A percentile compares a stretch with the other conserved stretches of the same genome.
phyloP scores from a whole-genome alignment of 2,797 vertebrate genomes.

The Anisognathus igniventris region DNA sequence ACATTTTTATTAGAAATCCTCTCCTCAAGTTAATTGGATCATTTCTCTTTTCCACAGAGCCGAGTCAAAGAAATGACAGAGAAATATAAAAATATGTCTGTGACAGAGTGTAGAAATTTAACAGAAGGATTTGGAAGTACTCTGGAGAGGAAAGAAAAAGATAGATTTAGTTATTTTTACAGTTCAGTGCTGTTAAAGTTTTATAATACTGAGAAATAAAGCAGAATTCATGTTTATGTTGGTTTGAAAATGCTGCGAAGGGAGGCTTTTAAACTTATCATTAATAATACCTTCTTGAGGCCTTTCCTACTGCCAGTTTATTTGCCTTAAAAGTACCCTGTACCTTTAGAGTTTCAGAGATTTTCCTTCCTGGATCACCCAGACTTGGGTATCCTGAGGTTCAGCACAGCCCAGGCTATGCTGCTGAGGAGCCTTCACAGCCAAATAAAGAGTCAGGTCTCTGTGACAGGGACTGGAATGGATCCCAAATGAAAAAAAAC shows the following conservation, averaged over 20 bases:
- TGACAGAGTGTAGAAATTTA: not conserved
- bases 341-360: not conserved
- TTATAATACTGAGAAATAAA: not conserved
- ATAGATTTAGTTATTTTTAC: not conserved
- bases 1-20: not conserved
- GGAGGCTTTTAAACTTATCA: not conserved
- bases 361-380: not conserved
- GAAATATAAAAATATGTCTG: not conserved
- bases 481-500: slow-evolving; percentile 21
- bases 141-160: not conserved
- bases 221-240: not conserved
- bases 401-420: not conserved
- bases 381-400: not conserved
- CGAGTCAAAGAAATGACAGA: not conserved
- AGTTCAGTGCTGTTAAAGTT: not conserved
- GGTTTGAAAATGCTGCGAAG: not conserved
- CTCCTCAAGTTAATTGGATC: not conserved
- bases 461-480: not conserved
- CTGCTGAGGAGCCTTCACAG: not conserved
- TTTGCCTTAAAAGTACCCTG: not conserved
- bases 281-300: not conserved
- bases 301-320: not conserved
- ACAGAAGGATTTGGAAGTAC: not conserved
- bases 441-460: not conserved
- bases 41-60: not conserved